Percentiles rank a stretch among this genome's conserved stretches.
Conservation (phyloP, 1,140 invertebrate species). For the Aradophagus sp. region DNA sequence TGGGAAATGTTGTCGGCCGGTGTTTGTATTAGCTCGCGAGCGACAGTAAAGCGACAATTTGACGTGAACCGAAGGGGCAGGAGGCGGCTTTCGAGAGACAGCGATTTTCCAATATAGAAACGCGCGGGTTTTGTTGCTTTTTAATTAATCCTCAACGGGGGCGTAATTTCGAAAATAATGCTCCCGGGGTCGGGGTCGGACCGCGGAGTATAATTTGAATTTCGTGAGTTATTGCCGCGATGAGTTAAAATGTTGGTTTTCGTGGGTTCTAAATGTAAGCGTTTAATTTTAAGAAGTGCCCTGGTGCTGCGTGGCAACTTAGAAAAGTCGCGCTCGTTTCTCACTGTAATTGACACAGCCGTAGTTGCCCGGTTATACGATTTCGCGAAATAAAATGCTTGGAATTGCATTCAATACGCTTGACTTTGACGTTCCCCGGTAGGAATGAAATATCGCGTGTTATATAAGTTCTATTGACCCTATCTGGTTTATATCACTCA, state of each 20-base stretch:
- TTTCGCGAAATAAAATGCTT: too few species aligned
- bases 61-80: conserved; percentile 27
- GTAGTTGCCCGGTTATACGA: too few species aligned
- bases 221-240: neutral
- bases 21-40: conserved; percentile 53
- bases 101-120: conserved; percentile 48
- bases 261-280: neutral
- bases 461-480: too few species aligned
- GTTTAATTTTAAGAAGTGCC: conserved; percentile 14
- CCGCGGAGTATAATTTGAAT: neutral
- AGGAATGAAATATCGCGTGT: too few species aligned
- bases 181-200: too few species aligned
- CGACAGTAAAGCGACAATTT: conserved; percentile 53
- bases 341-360: conserved; percentile 13
- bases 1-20: conserved; percentile 48
- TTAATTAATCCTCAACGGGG: conserved; percentile 12
- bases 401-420: too few species aligned
- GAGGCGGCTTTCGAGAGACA: conserved; percentile 18
- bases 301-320: neutral
- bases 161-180: conserved; percentile 11
- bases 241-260: conserved; percentile 7
- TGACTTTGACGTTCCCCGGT: too few species aligned
- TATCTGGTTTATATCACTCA: too few species aligned
- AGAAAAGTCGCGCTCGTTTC: conserved; percentile 5
- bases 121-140: conserved; percentile 12